A percentile compares a stretch with the other conserved stretches of the same genome.
Evolutionary conservation across 2,113 vertebrate species (phyloP).

Genomic region (Leuciscus idus): DNA sequence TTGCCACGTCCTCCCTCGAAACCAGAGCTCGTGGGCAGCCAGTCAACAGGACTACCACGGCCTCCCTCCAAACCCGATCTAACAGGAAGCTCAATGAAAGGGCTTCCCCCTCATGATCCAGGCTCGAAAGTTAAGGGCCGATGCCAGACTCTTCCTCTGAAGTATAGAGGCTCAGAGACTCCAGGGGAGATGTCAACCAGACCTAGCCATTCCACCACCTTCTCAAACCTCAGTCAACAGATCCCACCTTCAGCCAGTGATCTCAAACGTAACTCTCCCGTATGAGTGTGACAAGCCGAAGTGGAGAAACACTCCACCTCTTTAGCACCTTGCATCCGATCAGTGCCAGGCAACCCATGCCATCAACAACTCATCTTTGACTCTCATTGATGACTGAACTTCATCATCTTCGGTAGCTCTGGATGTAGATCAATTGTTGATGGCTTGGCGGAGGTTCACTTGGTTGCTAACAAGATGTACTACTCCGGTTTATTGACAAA

Average conservation of each 20-base stretch:
- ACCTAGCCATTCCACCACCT: constrained; percentile 74
- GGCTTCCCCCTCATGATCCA: constrained; percentile 66
- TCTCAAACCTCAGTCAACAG: constrained; percentile 66
- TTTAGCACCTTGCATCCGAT: constrained; percentile 52
- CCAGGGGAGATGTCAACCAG: constrained; percentile 59
- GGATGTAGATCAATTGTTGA: neutral
- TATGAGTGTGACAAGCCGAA: constrained; percentile 57
- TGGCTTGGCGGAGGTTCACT: constrained; percentile 25
- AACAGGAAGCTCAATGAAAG: constrained; percentile 63
- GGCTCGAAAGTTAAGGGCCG: constrained; percentile 68
- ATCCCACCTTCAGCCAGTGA: constrained; percentile 71
- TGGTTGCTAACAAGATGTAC: neutral
- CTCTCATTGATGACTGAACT: neutral
- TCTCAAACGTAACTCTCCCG: constrained; percentile 65
- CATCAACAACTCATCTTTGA: neutral
- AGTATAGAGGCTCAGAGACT: constrained; percentile 61
- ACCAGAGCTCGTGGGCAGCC: constrained; percentile 26
- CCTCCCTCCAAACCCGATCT: constrained; percentile 65
- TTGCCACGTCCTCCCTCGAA: constrained; percentile 50
- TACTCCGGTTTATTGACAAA: neutral
- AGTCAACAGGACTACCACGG: constrained; percentile 51
- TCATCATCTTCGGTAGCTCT: constrained; percentile 6
- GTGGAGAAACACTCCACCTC: constrained; percentile 37
- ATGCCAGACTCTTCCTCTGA: constrained; percentile 73
- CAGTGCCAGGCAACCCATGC: constrained; percentile 41